Evolutionary conservation across 2,113 vertebrate species (phyloP).

Genomic region (Terrapene triunguis): DNA sequence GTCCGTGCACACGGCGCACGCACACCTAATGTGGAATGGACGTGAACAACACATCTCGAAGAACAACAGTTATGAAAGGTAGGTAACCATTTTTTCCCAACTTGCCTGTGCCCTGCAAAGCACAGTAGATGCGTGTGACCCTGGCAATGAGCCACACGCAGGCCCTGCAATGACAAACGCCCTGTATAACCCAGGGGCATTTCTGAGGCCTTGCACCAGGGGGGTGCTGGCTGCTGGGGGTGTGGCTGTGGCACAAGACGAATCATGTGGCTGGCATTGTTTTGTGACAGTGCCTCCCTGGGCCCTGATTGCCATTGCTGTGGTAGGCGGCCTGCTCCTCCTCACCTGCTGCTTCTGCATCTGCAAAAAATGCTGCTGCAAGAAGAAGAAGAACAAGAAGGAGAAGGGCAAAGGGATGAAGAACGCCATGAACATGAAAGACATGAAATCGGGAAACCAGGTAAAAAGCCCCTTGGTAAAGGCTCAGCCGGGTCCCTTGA

Average conservation of each 20-base stretch:
- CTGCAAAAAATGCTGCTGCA: conserved; percentile 98
- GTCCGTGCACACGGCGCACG: too few relatives aligned
- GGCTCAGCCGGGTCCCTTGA: not conserved
- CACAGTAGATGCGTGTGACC: not conserved
- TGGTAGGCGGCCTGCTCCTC: conserved; percentile 92
- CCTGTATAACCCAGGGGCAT: not conserved
- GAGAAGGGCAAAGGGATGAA: conserved; percentile 98
- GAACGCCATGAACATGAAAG: conserved; percentile 94
- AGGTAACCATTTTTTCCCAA: too few relatives aligned
- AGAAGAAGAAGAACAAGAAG: conserved; percentile 99
- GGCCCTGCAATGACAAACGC: not conserved
- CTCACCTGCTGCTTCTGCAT: conserved; percentile 99
- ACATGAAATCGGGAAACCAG: conserved; percentile 90
- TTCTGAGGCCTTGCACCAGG: not conserved
- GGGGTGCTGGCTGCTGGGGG: conserved; percentile 59
- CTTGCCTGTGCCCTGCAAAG: not conserved
- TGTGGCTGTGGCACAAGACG: not conserved
- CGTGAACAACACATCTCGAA: too few relatives aligned
- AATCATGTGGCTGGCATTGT: rapidly evolving
- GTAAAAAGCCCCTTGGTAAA: conserved; percentile 52
- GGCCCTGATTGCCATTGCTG: conserved; percentile 94
- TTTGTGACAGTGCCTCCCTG: conserved; percentile 89
- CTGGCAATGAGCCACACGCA: not conserved
- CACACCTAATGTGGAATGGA: too few relatives aligned
- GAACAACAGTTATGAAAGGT: too few relatives aligned